phyloP scores from a whole-genome alignment of 2,797 vertebrate genomes.

The Rhynchotus rufescens region DNA sequence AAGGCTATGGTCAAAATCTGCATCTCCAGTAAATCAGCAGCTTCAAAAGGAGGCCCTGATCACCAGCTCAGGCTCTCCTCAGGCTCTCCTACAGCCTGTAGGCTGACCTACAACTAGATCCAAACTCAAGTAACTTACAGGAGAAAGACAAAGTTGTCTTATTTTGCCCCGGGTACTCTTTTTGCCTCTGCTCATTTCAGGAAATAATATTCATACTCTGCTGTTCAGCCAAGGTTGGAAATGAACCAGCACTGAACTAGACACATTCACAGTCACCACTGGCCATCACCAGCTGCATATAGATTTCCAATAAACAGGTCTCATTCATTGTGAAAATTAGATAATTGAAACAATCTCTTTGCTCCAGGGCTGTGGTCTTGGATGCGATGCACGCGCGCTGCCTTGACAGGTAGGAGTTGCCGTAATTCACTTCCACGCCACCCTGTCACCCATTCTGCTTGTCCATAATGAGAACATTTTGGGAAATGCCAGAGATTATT shows the following conservation, averaged over 20 bases:
- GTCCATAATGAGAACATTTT: constrained; percentile 20
- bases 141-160: constrained; percentile 9
- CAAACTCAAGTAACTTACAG: not conserved
- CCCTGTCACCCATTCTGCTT: constrained; percentile 5
- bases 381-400: constrained; percentile 14
- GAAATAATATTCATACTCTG: constrained; percentile 43
- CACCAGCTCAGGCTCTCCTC: not conserved
- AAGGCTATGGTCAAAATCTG: not conserved
- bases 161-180: not conserved
- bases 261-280: constrained; percentile 46
- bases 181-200: constrained; percentile 20
- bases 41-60: not conserved
- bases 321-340: constrained; percentile 78
- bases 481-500: constrained; percentile 15
- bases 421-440: constrained; percentile 40
- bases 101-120: not conserved
- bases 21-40: not conserved
- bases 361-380: constrained; percentile 63
- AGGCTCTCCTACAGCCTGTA: too few species aligned
- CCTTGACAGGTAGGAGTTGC: constrained; percentile 50
- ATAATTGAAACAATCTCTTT: constrained; percentile 77
- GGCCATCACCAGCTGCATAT: constrained; percentile 66
- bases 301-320: constrained; percentile 78
- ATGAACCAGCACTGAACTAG: constrained; percentile 37
- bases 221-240: constrained; percentile 51